These are phyloP conservation scores for Helicoverpa assulta DNA, from an alignment of 2,888 invertebrate genomes.

Conservation along the genomic window DNA sequence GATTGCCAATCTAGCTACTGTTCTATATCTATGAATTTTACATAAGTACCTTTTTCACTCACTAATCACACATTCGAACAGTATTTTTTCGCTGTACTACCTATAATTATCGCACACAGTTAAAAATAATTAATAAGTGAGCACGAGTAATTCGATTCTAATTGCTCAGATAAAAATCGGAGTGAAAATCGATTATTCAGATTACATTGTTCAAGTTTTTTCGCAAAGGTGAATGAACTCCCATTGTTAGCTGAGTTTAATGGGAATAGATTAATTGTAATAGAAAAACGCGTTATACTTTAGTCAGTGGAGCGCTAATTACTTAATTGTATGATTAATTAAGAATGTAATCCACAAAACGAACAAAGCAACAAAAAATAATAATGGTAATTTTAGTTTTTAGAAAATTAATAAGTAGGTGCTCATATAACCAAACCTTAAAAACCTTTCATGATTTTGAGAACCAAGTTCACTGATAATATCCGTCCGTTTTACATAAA, in stretches of 20 bases:
- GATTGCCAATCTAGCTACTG: too few species aligned
- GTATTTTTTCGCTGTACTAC: slow-evolving; percentile 1
- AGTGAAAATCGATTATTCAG: slow-evolving; percentile 48
- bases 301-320: slow-evolving; percentile 29
- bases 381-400: not conserved
- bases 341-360: slow-evolving; percentile 6
- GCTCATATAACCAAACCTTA: too few species aligned
- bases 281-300: slow-evolving; percentile 24
- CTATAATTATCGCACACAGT: slow-evolving; percentile 32
- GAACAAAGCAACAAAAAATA: too few species aligned
- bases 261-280: slow-evolving; percentile 45
- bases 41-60: not conserved
- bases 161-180: slow-evolving; percentile 46
- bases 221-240: slow-evolving; percentile 49
- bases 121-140: slow-evolving; percentile 14
- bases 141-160: slow-evolving; percentile 22
- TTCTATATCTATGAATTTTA: too few species aligned
- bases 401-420: too few species aligned
- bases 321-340: slow-evolving; percentile 46
- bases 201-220: slow-evolving; percentile 54
- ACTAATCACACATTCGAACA: not conserved
- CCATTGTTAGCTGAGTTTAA: slow-evolving; percentile 47
- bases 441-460: too few species aligned
- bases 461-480: too few species aligned
- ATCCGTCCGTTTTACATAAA: too few species aligned